Conservation (phyloP, 2,797 vertebrate species). For the Prionace glauca region DNA sequence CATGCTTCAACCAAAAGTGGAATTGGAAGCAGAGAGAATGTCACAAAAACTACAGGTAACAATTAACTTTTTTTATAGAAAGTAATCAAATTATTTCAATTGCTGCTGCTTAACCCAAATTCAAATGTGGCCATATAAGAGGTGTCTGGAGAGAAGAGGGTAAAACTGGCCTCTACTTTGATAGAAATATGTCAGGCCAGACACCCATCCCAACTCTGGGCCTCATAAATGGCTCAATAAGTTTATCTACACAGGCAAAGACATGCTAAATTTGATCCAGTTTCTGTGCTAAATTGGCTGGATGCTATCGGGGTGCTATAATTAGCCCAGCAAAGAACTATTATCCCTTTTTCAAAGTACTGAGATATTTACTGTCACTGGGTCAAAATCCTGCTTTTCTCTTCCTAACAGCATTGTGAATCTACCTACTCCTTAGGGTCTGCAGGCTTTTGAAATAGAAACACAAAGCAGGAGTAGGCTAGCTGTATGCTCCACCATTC, state of each 20-base stretch:
- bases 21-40: conserved; percentile 42
- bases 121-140: background rate
- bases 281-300: background rate
- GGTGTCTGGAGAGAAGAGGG: background rate
- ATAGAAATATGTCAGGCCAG: background rate
- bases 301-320: background rate
- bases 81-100: background rate
- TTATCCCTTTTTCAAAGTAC: background rate
- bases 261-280: background rate
- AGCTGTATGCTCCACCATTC: too few relatives aligned
- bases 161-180: background rate
- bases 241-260: background rate
- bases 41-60: conserved; percentile 42
- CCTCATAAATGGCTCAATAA: background rate
- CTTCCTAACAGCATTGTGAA: too few relatives aligned
- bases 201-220: background rate
- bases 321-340: background rate
- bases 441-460: too few relatives aligned
- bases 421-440: too few relatives aligned
- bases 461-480: too few relatives aligned
- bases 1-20: conserved; percentile 40
- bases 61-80: background rate
- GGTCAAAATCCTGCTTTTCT: too few relatives aligned
- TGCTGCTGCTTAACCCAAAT: background rate
- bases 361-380: background rate